A percentile compares a stretch with the other conserved stretches of the same genome.
phyloP scores from a whole-genome alignment of 2,888 invertebrate species.

The Leptinotarsa haldemani region DNA sequence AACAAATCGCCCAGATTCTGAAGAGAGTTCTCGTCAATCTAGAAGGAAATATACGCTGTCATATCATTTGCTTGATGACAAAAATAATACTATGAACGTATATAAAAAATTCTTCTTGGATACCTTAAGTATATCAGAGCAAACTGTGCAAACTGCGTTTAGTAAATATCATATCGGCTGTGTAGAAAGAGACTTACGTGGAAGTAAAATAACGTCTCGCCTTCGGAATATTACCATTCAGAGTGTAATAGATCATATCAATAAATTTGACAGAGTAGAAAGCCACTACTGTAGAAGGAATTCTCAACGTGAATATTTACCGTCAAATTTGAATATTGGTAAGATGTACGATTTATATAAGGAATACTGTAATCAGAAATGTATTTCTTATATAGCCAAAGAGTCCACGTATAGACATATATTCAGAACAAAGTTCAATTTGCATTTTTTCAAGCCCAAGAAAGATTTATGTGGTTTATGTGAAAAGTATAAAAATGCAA shows the following conservation, averaged over 20 bases:
- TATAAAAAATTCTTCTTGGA: background rate
- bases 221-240: too few relatives aligned
- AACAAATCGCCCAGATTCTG: background rate
- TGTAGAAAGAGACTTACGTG: too few relatives aligned
- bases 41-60: background rate
- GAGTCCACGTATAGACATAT: background rate
- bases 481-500: too few relatives aligned
- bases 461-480: too few relatives aligned
- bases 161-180: too few relatives aligned
- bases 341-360: slow-evolving; percentile 12
- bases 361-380: background rate
- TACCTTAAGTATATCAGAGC: background rate
- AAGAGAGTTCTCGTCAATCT: background rate
- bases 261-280: slow-evolving; percentile 12
- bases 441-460: background rate
- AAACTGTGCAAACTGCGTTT: too few relatives aligned
- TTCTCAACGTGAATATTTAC: slow-evolving; percentile 23
- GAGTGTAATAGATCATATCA: slow-evolving; percentile 12
- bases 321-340: slow-evolving; percentile 36
- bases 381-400: background rate
- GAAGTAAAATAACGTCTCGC: too few relatives aligned
- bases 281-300: slow-evolving; percentile 18
- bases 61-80: background rate
- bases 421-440: background rate
- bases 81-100: background rate